phyloP scores from a whole-genome alignment of 2,888 invertebrate genomes.

The Platycheirus rosarum region DNA sequence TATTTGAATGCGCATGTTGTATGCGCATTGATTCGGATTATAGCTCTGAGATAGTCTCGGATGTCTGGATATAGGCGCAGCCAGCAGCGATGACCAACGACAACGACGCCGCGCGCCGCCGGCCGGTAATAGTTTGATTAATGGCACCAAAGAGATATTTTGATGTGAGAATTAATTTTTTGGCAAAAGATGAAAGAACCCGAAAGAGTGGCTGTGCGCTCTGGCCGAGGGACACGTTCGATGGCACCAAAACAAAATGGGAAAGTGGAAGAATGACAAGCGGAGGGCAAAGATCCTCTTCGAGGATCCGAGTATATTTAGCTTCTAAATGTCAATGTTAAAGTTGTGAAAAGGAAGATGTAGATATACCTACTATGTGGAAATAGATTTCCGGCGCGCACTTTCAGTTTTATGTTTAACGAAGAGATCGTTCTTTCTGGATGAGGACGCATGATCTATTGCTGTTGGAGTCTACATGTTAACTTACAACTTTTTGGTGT shows the following conservation, averaged over 20 bases:
- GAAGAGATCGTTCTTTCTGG: no score
- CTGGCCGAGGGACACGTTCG: constrained; percentile 7
- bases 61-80: constrained; percentile 60
- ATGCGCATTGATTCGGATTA: constrained; percentile 72
- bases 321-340: constrained; percentile 60
- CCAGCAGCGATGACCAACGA: constrained; percentile 14
- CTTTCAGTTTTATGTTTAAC: no score
- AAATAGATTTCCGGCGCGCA: constrained; percentile 26
- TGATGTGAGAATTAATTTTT: constrained; percentile 72
- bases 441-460: no score
- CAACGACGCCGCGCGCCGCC: constrained; percentile 23
- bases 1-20: constrained; percentile 70
- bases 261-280: constrained; percentile 22
- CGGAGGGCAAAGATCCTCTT: constrained; percentile 31
- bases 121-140: constrained; percentile 69
- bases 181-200: constrained; percentile 65
- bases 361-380: background rate
- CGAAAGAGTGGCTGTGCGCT: constrained; percentile 22
- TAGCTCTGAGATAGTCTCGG: constrained; percentile 59
- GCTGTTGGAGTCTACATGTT: no score
- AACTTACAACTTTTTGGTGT: no score
- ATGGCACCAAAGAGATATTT: constrained; percentile 60
- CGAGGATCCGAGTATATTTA: constrained; percentile 26
- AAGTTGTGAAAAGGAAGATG: background rate
- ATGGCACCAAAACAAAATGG: constrained; percentile 4